Percentiles rank a stretch among this genome's conserved stretches.
These are phyloP conservation scores for Dermochelys coriacea DNA, from an alignment of 2,797 vertebrate species.

Conservation along the genomic window DNA sequence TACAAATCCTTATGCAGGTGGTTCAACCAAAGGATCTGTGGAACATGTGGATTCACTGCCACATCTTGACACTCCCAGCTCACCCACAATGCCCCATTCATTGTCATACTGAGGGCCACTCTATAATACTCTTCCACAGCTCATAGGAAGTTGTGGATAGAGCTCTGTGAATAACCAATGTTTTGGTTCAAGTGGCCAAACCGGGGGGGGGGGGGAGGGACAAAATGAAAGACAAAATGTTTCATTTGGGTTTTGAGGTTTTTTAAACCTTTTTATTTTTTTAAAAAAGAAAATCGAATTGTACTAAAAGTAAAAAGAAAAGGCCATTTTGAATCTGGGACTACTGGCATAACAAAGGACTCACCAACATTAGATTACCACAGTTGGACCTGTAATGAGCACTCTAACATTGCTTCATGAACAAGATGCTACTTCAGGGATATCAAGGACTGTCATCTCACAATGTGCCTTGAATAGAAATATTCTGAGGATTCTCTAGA, in stretches of 20 bases:
- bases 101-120: rapidly evolving
- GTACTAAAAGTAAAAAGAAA: not conserved
- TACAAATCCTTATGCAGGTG: too few relatives aligned
- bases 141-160: rapidly evolving
- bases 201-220: not conserved
- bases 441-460: not conserved
- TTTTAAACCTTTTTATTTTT: too few relatives aligned
- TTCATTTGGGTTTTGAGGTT: not conserved
- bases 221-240: not conserved
- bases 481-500: not conserved
- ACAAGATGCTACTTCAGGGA: not conserved
- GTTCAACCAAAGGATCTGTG: too few relatives aligned
- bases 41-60: too few relatives aligned
- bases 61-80: not conserved
- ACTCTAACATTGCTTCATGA: not conserved
- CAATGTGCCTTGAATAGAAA: not conserved
- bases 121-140: rapidly evolving
- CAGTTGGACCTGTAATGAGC: not conserved
- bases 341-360: not conserved
- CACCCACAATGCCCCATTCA: not conserved
- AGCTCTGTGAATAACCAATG: not conserved
- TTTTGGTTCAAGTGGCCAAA: not conserved
- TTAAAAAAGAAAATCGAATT: too few relatives aligned
- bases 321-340: not conserved
- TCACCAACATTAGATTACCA: not conserved